Base-by-base conservation (phyloP, 2,797 vertebrate genomes). In the Sandelia bainsii region DNA sequence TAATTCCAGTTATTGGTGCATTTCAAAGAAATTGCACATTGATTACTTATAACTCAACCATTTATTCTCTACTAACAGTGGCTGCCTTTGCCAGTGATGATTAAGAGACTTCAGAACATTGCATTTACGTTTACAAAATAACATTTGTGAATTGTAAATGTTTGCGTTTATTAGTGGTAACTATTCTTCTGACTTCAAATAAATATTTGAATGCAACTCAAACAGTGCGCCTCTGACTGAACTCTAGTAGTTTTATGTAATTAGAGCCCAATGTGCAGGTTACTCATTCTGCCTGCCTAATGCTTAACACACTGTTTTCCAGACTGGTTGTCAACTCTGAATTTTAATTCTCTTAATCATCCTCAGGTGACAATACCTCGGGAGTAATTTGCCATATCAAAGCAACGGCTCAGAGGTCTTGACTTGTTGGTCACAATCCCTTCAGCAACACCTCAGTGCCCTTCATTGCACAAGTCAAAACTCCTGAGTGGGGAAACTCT, bases 331-430 rank as follows among this genome's bases (percentile, higher is more conserved):
- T 89, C 87, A 89, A 81, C 73, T 77, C 75, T 62, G 50, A 75
- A 65, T 75, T 75, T 69, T 83, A 81, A 84, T 88, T 83, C 69
- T 29, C 56, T 75, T 93, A 90, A 91, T 90, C 85, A 49, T 83
- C 84, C 75, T 88, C 86, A 90, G 85, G 84, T 92, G 89, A 88
- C 84, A 91, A 93, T 87, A 72, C 76, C 83, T 80, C 71, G 46
- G 69, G 66, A 74, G 83, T 90, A 90, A 92, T 89, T 91, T 89
- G 73, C 70, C 72, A 23, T 89, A 86, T 90, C 79, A 86, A 89
- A 86, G 77, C 66, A 62, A 58, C n/a, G 65, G 54, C 78, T 90
- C 69, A 76, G 63, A 57, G 73, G 75, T 88, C 84, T 66, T 60
- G 66, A 75, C 56, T 79, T 82, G 64, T 80, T 80, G 78, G 72